Conservation (phyloP, 2,888 invertebrate genomes). For the Luperina nickerlii region DNA sequence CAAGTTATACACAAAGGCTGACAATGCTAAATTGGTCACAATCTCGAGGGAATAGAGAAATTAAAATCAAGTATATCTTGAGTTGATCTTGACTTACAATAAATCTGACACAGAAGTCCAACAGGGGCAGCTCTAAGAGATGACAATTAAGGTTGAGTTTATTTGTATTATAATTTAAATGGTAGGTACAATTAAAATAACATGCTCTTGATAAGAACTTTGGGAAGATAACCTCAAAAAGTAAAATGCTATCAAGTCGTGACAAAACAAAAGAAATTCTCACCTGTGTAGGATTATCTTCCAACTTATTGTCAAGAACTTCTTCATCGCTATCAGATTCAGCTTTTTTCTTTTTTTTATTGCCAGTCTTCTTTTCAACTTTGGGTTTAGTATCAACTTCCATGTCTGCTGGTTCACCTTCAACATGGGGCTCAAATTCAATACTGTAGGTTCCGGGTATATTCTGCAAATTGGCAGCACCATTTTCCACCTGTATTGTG, state of each 20-base stretch:
- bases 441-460: slow-evolving; percentile 83
- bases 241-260: neutral
- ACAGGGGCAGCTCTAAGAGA: neutral
- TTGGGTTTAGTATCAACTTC: slow-evolving; percentile 87
- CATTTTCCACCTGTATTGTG: slow-evolving; percentile 91
- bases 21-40: neutral
- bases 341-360: slow-evolving; percentile 89
- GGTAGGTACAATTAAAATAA: neutral
- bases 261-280: slow-evolving; percentile 32
- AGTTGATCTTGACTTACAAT: neutral
- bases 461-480: slow-evolving; percentile 82
- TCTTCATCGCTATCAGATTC: slow-evolving; percentile 87
- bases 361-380: slow-evolving; percentile 84
- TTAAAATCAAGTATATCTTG: neutral
- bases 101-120: neutral
- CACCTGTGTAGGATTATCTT: slow-evolving; percentile 92
- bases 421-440: slow-evolving; percentile 83
- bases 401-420: slow-evolving; percentile 79
- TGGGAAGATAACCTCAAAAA: slow-evolving; percentile 30
- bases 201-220: neutral
- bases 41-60: neutral
- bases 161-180: neutral
- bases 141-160: neutral
- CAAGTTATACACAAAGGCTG: neutral
- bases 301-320: slow-evolving; percentile 92